Conservation (phyloP, 2,113 vertebrate genomes). For the Rhea americana region DNA sequence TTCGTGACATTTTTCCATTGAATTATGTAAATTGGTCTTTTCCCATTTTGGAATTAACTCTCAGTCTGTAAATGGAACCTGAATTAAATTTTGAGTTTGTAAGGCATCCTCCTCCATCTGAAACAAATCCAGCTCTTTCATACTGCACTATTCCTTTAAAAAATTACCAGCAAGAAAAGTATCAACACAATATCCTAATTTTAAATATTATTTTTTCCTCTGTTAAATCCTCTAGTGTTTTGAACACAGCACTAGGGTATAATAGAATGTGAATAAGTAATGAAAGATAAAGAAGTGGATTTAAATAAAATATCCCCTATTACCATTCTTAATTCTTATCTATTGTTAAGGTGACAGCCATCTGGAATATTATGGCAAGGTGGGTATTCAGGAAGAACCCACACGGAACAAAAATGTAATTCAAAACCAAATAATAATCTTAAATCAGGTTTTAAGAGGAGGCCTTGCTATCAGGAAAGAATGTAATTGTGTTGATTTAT, state of each 20-base stretch:
- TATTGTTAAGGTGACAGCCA: conserved; percentile 28
- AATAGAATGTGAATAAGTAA: conserved; percentile 38
- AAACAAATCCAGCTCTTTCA: neutral
- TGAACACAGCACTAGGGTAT: neutral
- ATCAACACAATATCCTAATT: neutral
- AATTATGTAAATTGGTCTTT: neutral
- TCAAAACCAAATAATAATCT: neutral
- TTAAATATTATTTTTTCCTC: conserved; percentile 25
- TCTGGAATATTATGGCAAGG: conserved; percentile 32
- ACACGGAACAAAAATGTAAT: neutral
- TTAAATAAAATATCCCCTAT: conserved; percentile 63
- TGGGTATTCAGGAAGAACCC: neutral
- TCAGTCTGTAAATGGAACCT: neutral
- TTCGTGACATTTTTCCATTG: neutral
- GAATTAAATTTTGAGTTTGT: neutral
- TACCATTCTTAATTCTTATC: conserved; percentile 44
- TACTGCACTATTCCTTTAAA: neutral
- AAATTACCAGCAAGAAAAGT: neutral
- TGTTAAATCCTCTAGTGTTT: conserved; percentile 36
- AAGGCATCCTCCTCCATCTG: neutral
- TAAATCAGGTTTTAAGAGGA: neutral
- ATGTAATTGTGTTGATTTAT: neutral
- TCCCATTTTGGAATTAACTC: neutral
- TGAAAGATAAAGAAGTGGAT: conserved; percentile 30
- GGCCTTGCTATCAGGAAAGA: neutral